Conservation (phyloP, 2,888 invertebrate species). For the Graphium colonna region DNA sequence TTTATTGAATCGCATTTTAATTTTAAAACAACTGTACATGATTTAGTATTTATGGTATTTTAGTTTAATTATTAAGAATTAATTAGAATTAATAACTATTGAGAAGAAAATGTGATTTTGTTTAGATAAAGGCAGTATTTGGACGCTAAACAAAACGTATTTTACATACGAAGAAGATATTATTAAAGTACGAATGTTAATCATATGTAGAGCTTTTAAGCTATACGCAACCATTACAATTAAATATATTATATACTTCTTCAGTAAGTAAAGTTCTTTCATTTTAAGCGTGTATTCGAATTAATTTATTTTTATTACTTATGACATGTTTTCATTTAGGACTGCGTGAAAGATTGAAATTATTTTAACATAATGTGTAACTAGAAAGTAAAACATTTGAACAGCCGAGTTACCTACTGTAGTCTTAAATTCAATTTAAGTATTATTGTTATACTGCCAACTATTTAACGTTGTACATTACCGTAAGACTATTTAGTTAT, state of each 20-base stretch:
- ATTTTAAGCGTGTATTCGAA: slow-evolving; percentile 3
- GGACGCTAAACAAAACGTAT: slow-evolving; percentile 4
- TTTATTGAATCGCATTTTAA: slow-evolving; percentile 12
- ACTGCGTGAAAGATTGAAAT: not conserved
- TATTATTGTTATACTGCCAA: slow-evolving; percentile 55
- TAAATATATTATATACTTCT: no score
- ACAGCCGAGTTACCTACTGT: slow-evolving; percentile 62
- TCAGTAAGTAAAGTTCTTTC: no score
- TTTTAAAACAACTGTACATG: not conserved
- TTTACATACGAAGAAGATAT: no score
- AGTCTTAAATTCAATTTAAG: slow-evolving; percentile 37
- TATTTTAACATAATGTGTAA: slow-evolving; percentile 16
- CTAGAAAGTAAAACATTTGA: slow-evolving; percentile 34
- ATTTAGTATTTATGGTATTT: slow-evolving; percentile 9
- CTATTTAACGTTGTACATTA: slow-evolving; percentile 49
- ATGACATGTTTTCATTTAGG: slow-evolving; percentile 10
- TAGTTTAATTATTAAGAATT: not conserved
- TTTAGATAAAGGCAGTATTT: slow-evolving; percentile 14
- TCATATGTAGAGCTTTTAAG: no score
- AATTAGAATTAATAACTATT: no score
- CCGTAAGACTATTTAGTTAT: slow-evolving; percentile 44
- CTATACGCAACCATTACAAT: no score
- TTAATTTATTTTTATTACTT: slow-evolving; percentile 21
- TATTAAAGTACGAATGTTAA: no score
- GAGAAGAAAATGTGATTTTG: slow-evolving; percentile 12